Conservation (phyloP, 2,888 invertebrate species). For the Spicauda simplicius region DNA sequence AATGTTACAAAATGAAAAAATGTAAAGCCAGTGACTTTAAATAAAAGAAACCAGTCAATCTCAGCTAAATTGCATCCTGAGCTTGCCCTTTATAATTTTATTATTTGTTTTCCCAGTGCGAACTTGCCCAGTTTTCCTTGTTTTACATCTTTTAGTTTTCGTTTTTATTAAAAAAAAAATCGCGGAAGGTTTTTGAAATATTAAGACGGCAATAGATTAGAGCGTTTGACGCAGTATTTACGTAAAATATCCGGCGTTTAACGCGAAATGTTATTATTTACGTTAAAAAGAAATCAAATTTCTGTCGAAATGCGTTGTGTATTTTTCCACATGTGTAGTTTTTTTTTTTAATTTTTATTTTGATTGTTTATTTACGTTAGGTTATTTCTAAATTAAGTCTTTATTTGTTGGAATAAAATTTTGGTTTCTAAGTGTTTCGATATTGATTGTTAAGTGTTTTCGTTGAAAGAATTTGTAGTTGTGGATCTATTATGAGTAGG, state of each 20-base stretch:
- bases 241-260: slow-evolving; percentile 19
- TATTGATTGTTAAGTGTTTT: slow-evolving; percentile 20
- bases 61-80: slow-evolving; percentile 39
- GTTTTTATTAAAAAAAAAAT: not conserved
- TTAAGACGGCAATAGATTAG: slow-evolving; percentile 17
- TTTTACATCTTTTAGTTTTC: not conserved
- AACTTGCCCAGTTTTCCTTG: slow-evolving; percentile 12
- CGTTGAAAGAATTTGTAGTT: slow-evolving; percentile 16
- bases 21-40: not conserved
- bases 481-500: slow-evolving; percentile 1
- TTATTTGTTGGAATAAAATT: slow-evolving; percentile 27
- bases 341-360: not conserved
- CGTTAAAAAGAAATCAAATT: slow-evolving; percentile 28
- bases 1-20: not conserved
- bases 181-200: slow-evolving; percentile 41
- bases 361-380: slow-evolving; percentile 12
- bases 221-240: slow-evolving; percentile 38
- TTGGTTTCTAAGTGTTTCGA: not conserved
- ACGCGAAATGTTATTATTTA: slow-evolving; percentile 18
- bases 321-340: not conserved
- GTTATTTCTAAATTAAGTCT: slow-evolving; percentile 37
- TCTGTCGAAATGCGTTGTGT: slow-evolving; percentile 15
- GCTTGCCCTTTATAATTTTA: slow-evolving; percentile 44
- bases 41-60: slow-evolving; percentile 29
- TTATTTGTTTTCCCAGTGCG: slow-evolving; percentile 15